These are phyloP conservation scores for Luperina testacea DNA, from an alignment of 2,888 invertebrate species.

Conservation along the genomic window DNA sequence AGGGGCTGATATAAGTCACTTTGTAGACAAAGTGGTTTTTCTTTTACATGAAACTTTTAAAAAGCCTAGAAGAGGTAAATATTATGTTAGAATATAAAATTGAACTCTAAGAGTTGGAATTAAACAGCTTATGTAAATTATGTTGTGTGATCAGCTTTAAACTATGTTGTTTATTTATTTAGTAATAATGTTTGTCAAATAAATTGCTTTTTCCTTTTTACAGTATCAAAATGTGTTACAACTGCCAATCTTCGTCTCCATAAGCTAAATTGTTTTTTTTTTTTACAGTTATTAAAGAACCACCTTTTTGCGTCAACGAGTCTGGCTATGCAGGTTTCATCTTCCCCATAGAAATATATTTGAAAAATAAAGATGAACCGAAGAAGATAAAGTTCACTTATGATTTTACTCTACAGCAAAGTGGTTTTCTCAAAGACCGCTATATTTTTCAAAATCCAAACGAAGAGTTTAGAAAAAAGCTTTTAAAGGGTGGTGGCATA, in stretches of 20 bases:
- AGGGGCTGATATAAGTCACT: conserved; percentile 96
- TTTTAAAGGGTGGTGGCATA: conserved; percentile 96
- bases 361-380: conserved; percentile 97
- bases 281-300: conserved; percentile 95
- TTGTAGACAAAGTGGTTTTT: conserved; percentile 98
- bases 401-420: conserved; percentile 95
- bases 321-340: conserved; percentile 99
- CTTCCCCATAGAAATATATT: conserved; percentile 96
- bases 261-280: not conserved
- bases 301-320: conserved; percentile 97
- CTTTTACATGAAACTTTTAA: conserved; percentile 97
- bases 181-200: conserved; percentile 17
- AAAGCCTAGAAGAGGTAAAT: conserved; percentile 96
- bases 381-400: conserved; percentile 95
- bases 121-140: conserved; percentile 45
- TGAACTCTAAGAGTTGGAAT: conserved; percentile 18
- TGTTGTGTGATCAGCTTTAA: conserved; percentile 37
- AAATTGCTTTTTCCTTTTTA: conserved; percentile 1
- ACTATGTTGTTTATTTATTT: conserved; percentile 57
- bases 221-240: not conserved
- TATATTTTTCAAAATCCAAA: conserved; percentile 95
- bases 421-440: conserved; percentile 94
- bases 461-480: conserved; percentile 96
- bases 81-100: conserved; percentile 11
- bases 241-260: not conserved